Base-by-base conservation (phyloP, 2,113 vertebrate species). In the Phycodurus eques region DNA sequence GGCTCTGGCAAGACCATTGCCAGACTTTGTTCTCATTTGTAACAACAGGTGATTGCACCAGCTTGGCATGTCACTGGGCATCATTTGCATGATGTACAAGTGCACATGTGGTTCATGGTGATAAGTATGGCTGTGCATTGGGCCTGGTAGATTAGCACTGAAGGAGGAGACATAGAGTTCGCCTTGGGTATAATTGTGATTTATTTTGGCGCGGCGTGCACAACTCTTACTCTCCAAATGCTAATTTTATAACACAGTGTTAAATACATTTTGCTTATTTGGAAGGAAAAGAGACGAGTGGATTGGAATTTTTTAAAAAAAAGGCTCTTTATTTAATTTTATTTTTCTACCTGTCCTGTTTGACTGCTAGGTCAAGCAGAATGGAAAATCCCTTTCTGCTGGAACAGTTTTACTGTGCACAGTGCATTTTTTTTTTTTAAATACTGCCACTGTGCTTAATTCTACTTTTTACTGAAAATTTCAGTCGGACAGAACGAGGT, bases 1-100 rank as follows among this genome's bases (percentile, higher is more conserved):
- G 83, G 88, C 74, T 75, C 75, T 80, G 73, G 71, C 82, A 33
- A 80, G 68, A 49, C 74, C 77, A 53, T 53, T 81, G 82, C 81
- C 82, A 80, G 80, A 73, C 87, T 92, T 91, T 93, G 88, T 91
- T 92, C 85, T 68, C 33, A 31, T 72, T 88, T 78, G 82, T 86
- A 88, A 88, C 84, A 89, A 86, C 92, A 92, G 88, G 91, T 92
- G 91, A 90, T 82, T 82, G 84, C 83, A 73, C 83, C 72, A 73
- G 81, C 68, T 75, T 83, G 89, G 82, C 85, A 74, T 79, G 82
- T 85, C 78, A 83, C 78, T 68, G 74, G 77, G 76, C 80, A 74
- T 88, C 88, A 80, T 91, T 92, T 90, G 88, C 88, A 91, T 84
- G 87, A 75, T 79, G 83, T 85, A 81, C 82, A 83, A 90, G 85